Conservation (phyloP, 30 jellyfish, hydroid and myxozoan genomes). For the Cassiopea andromeda region DNA sequence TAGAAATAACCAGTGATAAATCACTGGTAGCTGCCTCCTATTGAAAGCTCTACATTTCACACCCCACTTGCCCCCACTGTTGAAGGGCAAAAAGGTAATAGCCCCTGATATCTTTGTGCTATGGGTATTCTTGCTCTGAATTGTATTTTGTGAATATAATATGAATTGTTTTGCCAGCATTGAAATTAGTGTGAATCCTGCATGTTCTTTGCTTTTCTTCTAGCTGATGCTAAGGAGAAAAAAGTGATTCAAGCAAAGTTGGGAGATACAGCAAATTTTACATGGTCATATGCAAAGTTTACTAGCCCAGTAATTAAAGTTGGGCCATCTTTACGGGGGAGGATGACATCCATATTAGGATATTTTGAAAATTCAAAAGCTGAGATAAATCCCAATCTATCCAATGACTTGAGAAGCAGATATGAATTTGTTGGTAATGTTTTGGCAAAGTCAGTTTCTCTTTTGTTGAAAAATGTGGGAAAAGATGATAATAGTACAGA, state of each 20-base stretch:
- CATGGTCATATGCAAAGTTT: constrained; percentile 25
- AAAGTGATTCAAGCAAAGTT: constrained; percentile 13
- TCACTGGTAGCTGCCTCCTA: too few relatives aligned
- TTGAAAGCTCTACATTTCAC: too few relatives aligned
- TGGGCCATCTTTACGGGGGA: too few relatives aligned
- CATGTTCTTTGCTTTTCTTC: background rate
- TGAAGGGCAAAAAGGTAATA: too few relatives aligned
- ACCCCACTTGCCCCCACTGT: too few relatives aligned
- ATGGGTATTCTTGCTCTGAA: too few relatives aligned
- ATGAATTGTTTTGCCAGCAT: too few relatives aligned
- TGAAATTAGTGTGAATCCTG: background rate
- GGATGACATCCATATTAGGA: background rate
- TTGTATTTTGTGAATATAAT: too few relatives aligned
- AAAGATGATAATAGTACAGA: background rate
- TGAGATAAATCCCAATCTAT: background rate
- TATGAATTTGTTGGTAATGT: background rate
- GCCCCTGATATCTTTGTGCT: too few relatives aligned
- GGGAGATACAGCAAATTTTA: constrained; percentile 46
- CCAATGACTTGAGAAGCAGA: constrained; percentile 14
- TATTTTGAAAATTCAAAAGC: background rate
- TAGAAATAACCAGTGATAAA: too few relatives aligned
- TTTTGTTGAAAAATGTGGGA: constrained; percentile 19
- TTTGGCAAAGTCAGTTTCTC: background rate
- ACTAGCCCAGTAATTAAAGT: too few relatives aligned
- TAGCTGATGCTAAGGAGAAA: background rate